phyloP scores from a whole-genome alignment of 2,797 vertebrate species.

The Coendou prehensilis region DNA sequence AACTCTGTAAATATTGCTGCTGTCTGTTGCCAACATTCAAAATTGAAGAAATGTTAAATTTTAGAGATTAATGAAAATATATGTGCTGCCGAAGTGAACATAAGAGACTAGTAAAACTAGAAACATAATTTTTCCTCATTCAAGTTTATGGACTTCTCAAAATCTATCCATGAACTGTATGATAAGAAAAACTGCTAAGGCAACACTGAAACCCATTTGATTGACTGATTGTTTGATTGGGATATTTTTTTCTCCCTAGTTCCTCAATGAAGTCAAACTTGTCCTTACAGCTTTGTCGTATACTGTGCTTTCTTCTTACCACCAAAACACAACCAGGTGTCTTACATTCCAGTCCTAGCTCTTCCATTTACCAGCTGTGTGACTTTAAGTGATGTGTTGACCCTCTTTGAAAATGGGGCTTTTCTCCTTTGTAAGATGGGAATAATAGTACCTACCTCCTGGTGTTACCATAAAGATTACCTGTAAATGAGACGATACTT shows the following conservation, averaged over 20 bases:
- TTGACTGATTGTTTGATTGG: neutral
- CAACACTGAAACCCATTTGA: constrained; percentile 26
- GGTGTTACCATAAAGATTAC: neutral
- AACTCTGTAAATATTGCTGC: constrained; percentile 72
- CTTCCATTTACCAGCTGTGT: neutral
- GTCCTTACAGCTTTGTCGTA: neutral
- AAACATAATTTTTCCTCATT: neutral
- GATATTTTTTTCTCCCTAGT: neutral
- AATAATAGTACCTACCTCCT: neutral
- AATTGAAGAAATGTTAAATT: constrained; percentile 71
- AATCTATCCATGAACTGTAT: neutral
- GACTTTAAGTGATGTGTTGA: constrained; percentile 3
- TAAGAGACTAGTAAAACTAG: constrained; percentile 60
- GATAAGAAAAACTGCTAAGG: neutral
- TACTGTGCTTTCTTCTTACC: constrained; percentile 12
- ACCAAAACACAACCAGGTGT: neutral
- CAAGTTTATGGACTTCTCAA: neutral
- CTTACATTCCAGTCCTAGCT: neutral
- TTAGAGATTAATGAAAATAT: constrained; percentile 66
- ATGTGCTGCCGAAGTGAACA: neutral
- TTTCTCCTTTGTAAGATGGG: constrained; percentile 39
- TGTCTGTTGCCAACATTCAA: constrained; percentile 51
- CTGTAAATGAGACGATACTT: constrained; percentile 1
- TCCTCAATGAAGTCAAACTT: neutral
- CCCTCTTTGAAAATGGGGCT: neutral